Conservation (phyloP, 2,797 vertebrate genomes). For the Bradypodion pumilum region DNA sequence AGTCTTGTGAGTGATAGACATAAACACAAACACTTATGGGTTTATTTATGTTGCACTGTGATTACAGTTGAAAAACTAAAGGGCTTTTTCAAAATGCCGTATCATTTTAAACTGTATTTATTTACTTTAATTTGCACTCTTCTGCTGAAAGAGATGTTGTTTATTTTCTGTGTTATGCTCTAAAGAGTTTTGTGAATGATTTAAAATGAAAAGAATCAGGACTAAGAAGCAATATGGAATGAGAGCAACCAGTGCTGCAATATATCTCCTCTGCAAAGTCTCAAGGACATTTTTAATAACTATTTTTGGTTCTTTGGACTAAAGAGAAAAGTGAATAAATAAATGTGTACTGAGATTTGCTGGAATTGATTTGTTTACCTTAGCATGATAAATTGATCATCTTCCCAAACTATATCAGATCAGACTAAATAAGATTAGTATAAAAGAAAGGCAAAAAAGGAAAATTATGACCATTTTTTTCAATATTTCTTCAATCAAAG, state of each 20-base stretch:
- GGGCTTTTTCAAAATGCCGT: slow-evolving; percentile 28
- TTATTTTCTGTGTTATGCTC: slow-evolving; percentile 45
- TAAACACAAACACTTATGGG: slow-evolving; percentile 52
- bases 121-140: slow-evolving; percentile 29
- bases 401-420: slow-evolving; percentile 43
- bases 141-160: slow-evolving; percentile 28
- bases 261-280: slow-evolving; percentile 1
- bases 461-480: slow-evolving; percentile 5
- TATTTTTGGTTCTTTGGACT: neutral
- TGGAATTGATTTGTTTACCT: neutral
- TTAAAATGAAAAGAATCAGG: slow-evolving; percentile 17
- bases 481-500: slow-evolving; percentile 32
- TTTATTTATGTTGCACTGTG: slow-evolving; percentile 37
- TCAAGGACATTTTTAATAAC: slow-evolving; percentile 18
- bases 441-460: slow-evolving; percentile 34
- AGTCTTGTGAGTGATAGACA: slow-evolving; percentile 52
- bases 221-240: neutral
- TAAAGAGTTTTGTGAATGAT: slow-evolving; percentile 14
- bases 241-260: slow-evolving; percentile 12
- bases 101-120: slow-evolving; percentile 36
- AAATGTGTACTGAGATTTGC: neutral
- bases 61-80: slow-evolving; percentile 34
- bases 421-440: too few species aligned
- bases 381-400: slow-evolving; percentile 37
- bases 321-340: neutral